Conservation (phyloP, 2,113 vertebrate species). For the Geococcyx californianus region DNA sequence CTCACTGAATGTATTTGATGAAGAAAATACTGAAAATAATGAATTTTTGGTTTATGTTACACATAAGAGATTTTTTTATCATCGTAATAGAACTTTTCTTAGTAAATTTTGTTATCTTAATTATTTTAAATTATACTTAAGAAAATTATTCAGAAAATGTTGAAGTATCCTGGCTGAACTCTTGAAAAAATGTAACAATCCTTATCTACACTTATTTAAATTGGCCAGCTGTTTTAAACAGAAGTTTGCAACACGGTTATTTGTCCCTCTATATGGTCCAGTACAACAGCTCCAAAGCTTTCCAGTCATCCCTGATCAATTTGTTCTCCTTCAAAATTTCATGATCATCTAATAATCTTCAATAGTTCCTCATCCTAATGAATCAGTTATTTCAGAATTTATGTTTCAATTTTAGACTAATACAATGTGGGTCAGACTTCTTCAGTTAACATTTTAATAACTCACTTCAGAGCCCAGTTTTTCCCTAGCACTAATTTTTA, state of each 20-base stretch:
- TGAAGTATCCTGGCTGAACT: background rate
- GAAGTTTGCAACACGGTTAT: background rate
- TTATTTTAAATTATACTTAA: background rate
- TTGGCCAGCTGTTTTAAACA: background rate
- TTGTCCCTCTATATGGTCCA: background rate
- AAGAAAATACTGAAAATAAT: too few species aligned
- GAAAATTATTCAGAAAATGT: background rate
- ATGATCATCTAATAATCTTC: background rate
- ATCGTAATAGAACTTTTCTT: background rate
- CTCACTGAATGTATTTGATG: background rate
- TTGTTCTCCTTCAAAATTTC: background rate
- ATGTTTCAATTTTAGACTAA: background rate
- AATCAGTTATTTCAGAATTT: background rate
- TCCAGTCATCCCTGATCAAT: background rate
- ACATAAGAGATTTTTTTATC: background rate
- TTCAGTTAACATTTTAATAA: background rate
- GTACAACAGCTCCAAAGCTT: background rate
- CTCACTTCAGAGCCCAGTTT: background rate
- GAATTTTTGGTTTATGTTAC: background rate
- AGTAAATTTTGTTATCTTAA: background rate
- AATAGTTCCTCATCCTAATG: background rate
- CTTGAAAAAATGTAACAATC: background rate
- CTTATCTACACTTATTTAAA: background rate
- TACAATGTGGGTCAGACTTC: background rate
- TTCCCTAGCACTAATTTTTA: background rate